A percentile compares a stretch with the other conserved stretches of the same genome.
Conservation (phyloP, 53 echinoderm and acorn worm genomes). For the Mesocentrotus franciscanus region DNA sequence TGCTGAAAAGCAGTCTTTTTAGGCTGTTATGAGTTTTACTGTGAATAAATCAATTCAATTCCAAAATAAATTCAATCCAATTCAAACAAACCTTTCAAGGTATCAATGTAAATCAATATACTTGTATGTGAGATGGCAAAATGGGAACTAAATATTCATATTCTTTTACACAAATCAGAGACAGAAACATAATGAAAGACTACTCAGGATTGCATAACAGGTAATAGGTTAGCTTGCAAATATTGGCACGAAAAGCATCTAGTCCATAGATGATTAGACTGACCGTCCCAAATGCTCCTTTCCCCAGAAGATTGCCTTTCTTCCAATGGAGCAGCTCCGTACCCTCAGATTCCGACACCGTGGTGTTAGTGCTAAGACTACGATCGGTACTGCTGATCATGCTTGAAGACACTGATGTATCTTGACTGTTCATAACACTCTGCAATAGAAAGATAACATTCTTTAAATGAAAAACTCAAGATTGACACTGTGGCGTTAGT, state of each 20-base stretch:
- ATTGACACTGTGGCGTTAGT: neutral
- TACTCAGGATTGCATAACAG: too few relatives aligned
- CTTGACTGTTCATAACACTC: neutral
- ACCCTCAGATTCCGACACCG: slow-evolving; percentile 81
- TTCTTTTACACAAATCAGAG: too few relatives aligned
- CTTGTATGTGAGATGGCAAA: too few relatives aligned
- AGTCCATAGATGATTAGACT: neutral
- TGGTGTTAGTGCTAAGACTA: slow-evolving; percentile 87
- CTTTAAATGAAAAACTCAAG: neutral
- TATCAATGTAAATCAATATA: too few relatives aligned
- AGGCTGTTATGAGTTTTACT: too few relatives aligned
- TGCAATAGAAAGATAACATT: neutral
- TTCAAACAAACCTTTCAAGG: too few relatives aligned
- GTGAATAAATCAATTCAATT: too few relatives aligned
- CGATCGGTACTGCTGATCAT: slow-evolving; percentile 81
- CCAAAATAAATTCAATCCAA: too few relatives aligned
- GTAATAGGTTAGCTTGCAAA: too few relatives aligned
- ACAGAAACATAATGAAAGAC: too few relatives aligned
- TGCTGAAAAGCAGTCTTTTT: too few relatives aligned
- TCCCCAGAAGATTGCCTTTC: slow-evolving; percentile 93
- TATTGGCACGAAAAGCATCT: neutral
- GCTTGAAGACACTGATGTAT: slow-evolving; percentile 14
- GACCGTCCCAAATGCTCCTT: slow-evolving; percentile 96
- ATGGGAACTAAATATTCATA: too few relatives aligned
- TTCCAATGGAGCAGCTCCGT: slow-evolving; percentile 92